Percentiles rank a stretch among this genome's conserved stretches.
These are phyloP conservation scores for Drosophila infuscata DNA, from an alignment of 2,888 invertebrate species.

Conservation along the genomic window DNA sequence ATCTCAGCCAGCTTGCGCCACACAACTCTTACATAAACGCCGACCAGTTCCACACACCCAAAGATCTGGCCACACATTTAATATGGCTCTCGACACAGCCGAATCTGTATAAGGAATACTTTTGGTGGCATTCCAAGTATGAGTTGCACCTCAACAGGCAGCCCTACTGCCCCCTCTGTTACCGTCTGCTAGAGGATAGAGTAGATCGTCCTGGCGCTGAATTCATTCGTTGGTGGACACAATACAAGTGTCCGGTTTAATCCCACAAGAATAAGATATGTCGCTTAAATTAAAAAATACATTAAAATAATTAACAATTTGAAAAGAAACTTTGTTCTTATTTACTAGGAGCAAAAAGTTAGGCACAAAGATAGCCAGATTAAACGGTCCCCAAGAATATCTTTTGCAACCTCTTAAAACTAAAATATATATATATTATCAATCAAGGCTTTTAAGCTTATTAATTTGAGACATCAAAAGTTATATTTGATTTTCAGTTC, in stretches of 20 bases:
- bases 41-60: constrained; percentile 86
- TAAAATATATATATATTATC: background rate
- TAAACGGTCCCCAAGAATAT: background rate
- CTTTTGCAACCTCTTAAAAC: background rate
- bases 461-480: background rate
- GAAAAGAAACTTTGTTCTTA: too few species aligned
- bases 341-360: too few species aligned
- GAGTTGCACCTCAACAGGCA: constrained; percentile 19
- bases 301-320: too few species aligned
- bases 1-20: constrained; percentile 87
- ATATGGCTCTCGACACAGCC: constrained; percentile 79
- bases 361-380: too few species aligned
- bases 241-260: constrained; percentile 31
- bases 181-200: constrained; percentile 26
- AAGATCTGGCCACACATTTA: constrained; percentile 87
- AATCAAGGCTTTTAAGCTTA: background rate
- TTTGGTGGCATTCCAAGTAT: constrained; percentile 86
- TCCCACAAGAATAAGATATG: background rate
- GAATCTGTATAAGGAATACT: constrained; percentile 87
- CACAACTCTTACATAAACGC: constrained; percentile 87
- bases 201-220: background rate
- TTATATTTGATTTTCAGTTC: background rate
- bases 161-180: constrained; percentile 62
- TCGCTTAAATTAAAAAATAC: too few species aligned
- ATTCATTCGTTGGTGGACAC: constrained; percentile 52